phyloP scores from a whole-genome alignment of 2,113 vertebrate genomes.

The Procavia capensis region DNA sequence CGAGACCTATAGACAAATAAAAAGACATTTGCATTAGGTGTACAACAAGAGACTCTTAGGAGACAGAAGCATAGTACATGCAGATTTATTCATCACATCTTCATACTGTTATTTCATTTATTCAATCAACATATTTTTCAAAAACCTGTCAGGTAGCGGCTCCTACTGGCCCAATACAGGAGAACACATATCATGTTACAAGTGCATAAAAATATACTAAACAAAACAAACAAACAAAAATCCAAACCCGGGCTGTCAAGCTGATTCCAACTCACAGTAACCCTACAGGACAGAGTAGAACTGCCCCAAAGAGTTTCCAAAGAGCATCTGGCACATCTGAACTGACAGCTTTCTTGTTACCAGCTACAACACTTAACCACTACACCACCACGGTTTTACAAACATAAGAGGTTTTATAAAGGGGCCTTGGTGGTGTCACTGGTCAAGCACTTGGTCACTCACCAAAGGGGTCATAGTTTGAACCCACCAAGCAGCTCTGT shows the following conservation, averaged over 20 bases:
- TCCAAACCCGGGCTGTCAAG: too few relatives aligned
- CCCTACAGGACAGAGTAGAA: too few relatives aligned
- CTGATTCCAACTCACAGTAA: too few relatives aligned
- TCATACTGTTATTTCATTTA: not conserved
- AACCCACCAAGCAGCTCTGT: not conserved
- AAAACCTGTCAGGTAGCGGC: not conserved
- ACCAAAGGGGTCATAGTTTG: not conserved
- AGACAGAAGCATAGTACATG: not conserved
- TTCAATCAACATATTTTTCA: not conserved
- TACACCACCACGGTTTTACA: too few relatives aligned
- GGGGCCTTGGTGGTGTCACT: not conserved
- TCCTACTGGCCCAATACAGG: not conserved
- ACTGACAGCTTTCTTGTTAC: too few relatives aligned
- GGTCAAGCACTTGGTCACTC: not conserved
- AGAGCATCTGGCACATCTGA: too few relatives aligned
- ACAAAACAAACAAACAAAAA: too few relatives aligned
- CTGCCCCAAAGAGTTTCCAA: too few relatives aligned
- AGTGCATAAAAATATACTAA: not conserved
- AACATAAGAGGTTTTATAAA: too few relatives aligned
- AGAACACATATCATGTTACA: not conserved
- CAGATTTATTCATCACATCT: not conserved
- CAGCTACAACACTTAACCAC: too few relatives aligned
- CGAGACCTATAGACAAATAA: constrained; percentile 77
- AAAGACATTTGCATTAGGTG: not conserved
- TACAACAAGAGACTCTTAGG: not conserved